Conservation (phyloP, 2,797 vertebrate genomes). For the Eleutherodactylus coqui region DNA sequence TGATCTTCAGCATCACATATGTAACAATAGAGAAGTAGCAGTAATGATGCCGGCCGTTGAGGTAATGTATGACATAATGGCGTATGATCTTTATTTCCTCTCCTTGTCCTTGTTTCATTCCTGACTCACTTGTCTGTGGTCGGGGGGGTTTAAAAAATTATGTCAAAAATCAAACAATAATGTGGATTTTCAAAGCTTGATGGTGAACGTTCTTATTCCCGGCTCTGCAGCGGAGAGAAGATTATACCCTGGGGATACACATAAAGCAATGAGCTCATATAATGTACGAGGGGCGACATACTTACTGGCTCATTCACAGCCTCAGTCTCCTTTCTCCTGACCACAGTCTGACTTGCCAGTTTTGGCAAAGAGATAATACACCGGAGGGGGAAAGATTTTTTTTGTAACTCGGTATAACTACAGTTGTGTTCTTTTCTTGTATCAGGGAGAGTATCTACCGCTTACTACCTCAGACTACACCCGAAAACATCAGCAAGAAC, state of each 20-base stretch:
- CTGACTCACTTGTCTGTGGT: slow-evolving; percentile 57
- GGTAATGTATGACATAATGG: background rate
- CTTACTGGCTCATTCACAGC: slow-evolving; percentile 54
- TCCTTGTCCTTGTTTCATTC: background rate
- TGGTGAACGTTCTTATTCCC: slow-evolving; percentile 66
- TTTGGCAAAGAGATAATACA: slow-evolving; percentile 34
- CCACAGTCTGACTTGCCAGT: slow-evolving; percentile 55
- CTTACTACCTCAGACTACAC: slow-evolving; percentile 93
- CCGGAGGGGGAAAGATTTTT: background rate
- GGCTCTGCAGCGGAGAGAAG: slow-evolving; percentile 67
- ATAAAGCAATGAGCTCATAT: slow-evolving; percentile 69
- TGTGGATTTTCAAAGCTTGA: slow-evolving; percentile 65
- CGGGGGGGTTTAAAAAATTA: slow-evolving; percentile 25
- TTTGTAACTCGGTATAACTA: background rate
- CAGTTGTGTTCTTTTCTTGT: slow-evolving; percentile 55
- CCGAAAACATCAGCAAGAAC: slow-evolving; percentile 96
- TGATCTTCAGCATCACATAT: background rate
- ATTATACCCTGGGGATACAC: slow-evolving; percentile 66
- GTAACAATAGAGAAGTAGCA: background rate
- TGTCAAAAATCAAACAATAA: slow-evolving; percentile 66
- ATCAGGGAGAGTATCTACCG: slow-evolving; percentile 93
- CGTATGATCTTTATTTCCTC: background rate
- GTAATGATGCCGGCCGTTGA: background rate
- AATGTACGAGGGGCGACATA: slow-evolving; percentile 56
- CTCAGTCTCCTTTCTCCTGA: slow-evolving; percentile 46